These are phyloP conservation scores for Hipparchia sbordonii DNA, from an alignment of 2,888 invertebrate species.

Conservation along the genomic window DNA sequence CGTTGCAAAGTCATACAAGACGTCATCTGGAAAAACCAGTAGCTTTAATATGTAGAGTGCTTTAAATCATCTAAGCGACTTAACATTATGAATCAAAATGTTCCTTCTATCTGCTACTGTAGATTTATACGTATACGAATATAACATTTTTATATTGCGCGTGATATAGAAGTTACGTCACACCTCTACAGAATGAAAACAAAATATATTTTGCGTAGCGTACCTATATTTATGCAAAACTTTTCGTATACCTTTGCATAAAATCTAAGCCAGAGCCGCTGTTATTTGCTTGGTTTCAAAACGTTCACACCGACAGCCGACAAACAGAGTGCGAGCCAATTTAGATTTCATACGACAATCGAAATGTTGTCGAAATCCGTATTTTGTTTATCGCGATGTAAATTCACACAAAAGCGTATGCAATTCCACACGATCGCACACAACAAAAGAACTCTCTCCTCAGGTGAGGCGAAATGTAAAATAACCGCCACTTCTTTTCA, in stretches of 20 bases:
- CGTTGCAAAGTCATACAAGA: too few relatives aligned
- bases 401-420: constrained; percentile 28
- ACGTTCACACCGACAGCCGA: constrained; percentile 3
- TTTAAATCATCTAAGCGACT: too few relatives aligned
- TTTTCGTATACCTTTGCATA: neutral
- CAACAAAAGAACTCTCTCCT: constrained; percentile 29
- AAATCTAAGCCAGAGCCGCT: constrained; percentile 3
- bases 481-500: constrained; percentile 42
- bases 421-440: constrained; percentile 30
- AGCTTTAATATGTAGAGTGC: too few relatives aligned
- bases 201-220: neutral
- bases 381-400: constrained; percentile 23
- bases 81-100: too few relatives aligned
- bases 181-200: neutral
- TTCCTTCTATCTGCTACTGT: too few relatives aligned
- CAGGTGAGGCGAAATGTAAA: constrained; percentile 41
- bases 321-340: constrained; percentile 17
- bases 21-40: too few relatives aligned
- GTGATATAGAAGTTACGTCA: neutral
- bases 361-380: constrained; percentile 12
- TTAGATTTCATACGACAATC: constrained; percentile 20
- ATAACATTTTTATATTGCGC: neutral
- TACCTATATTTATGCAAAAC: neutral
- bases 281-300: constrained; percentile 13
- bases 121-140: too few relatives aligned